phyloP scores from a whole-genome alignment of 2,113 vertebrate genomes.

The Zosterops hypoxanthus region DNA sequence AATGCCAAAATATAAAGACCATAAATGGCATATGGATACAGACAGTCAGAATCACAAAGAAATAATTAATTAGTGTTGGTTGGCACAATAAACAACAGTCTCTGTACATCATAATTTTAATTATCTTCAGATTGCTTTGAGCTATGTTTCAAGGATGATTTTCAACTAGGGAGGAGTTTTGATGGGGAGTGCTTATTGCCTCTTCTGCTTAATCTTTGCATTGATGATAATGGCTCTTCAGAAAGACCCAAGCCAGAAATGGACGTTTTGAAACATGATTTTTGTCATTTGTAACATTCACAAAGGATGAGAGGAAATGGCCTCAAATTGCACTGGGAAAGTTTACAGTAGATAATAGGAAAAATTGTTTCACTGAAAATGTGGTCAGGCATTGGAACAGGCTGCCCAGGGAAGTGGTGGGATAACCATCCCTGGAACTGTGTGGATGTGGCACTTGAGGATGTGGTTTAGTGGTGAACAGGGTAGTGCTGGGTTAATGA shows the following conservation, averaged over 20 bases:
- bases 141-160: background rate
- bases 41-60: background rate
- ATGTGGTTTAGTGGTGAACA: background rate
- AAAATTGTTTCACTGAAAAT: background rate
- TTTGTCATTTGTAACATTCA: background rate
- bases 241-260: background rate
- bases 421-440: background rate
- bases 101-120: background rate
- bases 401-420: background rate
- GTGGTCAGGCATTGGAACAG: background rate
- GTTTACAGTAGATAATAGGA: background rate
- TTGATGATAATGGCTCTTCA: background rate
- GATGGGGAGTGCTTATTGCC: background rate
- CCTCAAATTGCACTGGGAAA: background rate
- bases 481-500: background rate
- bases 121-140: slow-evolving; percentile 29
- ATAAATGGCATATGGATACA: background rate
- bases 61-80: background rate
- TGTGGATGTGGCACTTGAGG: background rate
- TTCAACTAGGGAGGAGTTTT: background rate
- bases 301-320: background rate
- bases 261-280: background rate
- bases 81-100: background rate
- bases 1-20: background rate
- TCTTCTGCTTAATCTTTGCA: background rate